Conservation (phyloP, 2,797 vertebrate species). For the Nannoperca australis region DNA sequence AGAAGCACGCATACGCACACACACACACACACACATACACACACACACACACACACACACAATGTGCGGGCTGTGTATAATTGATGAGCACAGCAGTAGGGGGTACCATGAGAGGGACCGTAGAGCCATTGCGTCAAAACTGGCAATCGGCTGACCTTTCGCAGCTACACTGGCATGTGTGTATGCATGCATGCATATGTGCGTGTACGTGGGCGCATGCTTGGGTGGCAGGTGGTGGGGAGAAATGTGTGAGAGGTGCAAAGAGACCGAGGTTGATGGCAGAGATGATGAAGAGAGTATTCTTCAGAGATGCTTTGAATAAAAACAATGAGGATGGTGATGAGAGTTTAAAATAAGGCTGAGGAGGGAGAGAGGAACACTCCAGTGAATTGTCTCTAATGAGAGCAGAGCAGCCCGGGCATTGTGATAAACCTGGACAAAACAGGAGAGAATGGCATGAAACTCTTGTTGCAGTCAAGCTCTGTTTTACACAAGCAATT, state of each 20-base stretch:
- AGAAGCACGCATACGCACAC: not conserved
- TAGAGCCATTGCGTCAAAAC: conserved; percentile 58
- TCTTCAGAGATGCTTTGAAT: conserved; percentile 41
- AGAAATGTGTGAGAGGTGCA: conserved; percentile 37
- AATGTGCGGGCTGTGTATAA: conserved; percentile 70
- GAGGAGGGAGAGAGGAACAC: conserved; percentile 8
- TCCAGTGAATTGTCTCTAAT: conserved; percentile 29
- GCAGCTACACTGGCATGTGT: conserved; percentile 35
- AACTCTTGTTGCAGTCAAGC: conserved; percentile 20
- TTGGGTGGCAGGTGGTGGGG: conserved; percentile 52
- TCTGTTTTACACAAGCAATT: conserved; percentile 33
- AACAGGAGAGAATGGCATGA: not conserved
- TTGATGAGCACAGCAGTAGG: conserved; percentile 77
- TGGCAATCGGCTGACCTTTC: conserved; percentile 79
- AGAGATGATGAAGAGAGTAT: conserved; percentile 48
- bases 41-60: conserved; percentile 32
- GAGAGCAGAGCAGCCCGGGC: conserved; percentile 19
- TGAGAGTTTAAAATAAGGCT: conserved; percentile 35
- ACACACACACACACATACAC: not conserved
- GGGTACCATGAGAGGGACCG: conserved; percentile 62
- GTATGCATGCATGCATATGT: conserved; percentile 11
- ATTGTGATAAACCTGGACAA: conserved; percentile 1
- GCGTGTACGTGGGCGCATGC: conserved; percentile 2
- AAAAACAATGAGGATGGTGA: conserved; percentile 31
- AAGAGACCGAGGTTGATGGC: conserved; percentile 34